phyloP scores from a whole-genome alignment of 1,140 invertebrate genomes.

The Ericerus pela region DNA sequence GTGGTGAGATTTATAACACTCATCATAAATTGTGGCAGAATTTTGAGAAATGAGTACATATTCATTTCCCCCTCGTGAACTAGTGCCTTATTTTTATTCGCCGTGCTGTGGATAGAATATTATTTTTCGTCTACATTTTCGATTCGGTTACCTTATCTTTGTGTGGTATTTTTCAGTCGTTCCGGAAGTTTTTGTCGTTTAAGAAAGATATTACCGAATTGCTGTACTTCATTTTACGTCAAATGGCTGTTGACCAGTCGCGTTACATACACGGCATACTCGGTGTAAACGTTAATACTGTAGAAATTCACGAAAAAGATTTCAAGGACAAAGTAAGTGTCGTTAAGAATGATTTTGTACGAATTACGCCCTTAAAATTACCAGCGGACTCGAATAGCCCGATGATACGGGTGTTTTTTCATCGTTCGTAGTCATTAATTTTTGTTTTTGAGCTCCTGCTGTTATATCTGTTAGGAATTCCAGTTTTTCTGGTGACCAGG shows the following conservation, averaged over 20 bases:
- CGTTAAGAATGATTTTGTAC: neutral
- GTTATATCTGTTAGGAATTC: neutral
- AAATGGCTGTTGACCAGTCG: slow-evolving; percentile 81
- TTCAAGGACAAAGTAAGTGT: slow-evolving; percentile 60
- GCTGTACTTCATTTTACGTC: slow-evolving; percentile 85
- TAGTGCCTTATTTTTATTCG: neutral
- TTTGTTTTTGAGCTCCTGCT: neutral
- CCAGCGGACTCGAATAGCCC: neutral
- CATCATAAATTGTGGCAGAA: no score
- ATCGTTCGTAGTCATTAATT: neutral
- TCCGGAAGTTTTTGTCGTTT: slow-evolving; percentile 83
- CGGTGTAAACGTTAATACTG: slow-evolving; percentile 49
- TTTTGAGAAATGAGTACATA: no score
- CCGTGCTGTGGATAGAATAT: neutral
- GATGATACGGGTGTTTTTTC: neutral
- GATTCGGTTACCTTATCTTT: slow-evolving; percentile 3
- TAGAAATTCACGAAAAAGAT: slow-evolving; percentile 86
- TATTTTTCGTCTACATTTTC: neutral
- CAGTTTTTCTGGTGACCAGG: no score
- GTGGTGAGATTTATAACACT: no score
- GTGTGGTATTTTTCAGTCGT: slow-evolving; percentile 48
- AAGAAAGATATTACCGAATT: slow-evolving; percentile 94
- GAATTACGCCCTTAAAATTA: neutral
- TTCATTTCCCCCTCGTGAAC: no score
- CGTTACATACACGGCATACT: slow-evolving; percentile 71